Base-by-base conservation (phyloP, 1,140 invertebrate genomes). In the Oryzaephilus surinamensis region DNA sequence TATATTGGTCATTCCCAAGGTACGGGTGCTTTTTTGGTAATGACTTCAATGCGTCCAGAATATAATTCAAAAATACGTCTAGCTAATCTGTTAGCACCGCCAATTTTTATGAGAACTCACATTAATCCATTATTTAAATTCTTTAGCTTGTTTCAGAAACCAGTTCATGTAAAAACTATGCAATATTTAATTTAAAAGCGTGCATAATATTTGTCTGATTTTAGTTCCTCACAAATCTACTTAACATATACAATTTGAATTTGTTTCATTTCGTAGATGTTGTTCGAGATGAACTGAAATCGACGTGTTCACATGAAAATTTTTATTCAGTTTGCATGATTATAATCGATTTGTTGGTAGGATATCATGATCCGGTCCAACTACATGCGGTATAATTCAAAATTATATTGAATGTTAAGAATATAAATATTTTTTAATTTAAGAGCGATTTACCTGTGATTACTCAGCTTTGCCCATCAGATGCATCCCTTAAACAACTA, bases 1-100 rank as follows among this genome's bases (percentile, higher is more conserved):
- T 78, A 76, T 48, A 57, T 74, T 10, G 66, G 72, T 3, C 67
- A 74, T 52, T 52, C 73, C 57, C 63, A 68, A 40, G 83, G 82
- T 16, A 74, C 70, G 4, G 69, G 69, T 0, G 43, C 55, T 0
- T 71, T 70, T 34, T 71, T 67, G 27, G 66, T 73, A 0, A 62
- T 76, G 53, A 50, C 65, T 6, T 64, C 66, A 8, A 57, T 62
- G 31, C 44, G 56, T 2, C 67, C 72, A 0, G 55, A 71, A 7
- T 76, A 76, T 38, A 71, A 72, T 21, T 43, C 58, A 5, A 76
- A 75, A 51, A 64, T 78, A 19, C 24, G 32, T 21, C 18, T 32
- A 26, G 20, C 20, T 23, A 11, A 17, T 7, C n/a, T 24, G 8
- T 10, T 36, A 11, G 33, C 33, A 6, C 33, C 33, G 10, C 18